Evolutionary conservation across 1,140 invertebrate genomes (phyloP), one percentile per base, ranked within the genome.

Genomic region (Habropoda laboriosa): DNA sequence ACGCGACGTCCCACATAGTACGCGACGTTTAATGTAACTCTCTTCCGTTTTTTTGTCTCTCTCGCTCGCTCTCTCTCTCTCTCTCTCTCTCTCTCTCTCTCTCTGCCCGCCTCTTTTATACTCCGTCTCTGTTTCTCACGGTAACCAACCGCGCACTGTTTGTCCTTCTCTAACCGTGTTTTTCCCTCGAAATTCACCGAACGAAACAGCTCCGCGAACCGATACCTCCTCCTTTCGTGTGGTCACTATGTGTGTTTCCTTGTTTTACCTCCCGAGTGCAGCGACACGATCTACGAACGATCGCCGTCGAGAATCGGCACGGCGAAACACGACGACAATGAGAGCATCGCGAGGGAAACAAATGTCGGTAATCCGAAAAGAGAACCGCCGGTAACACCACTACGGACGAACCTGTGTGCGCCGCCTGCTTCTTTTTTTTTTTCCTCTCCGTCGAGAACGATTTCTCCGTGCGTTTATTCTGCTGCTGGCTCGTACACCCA

Each of bases 1-100:
- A 73, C 80, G 80, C 86, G 81, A 88, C 86, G 89, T 88, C 80
- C 89, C 89, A 88, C 90, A 86, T 86, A 86, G 73, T 81, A 79
- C 58, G 32, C 71, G 47, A 45, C 77, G 47, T 74, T 60, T 49
- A 74, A 68, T 51, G 38, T 47, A 51, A 51, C 57, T 53, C 82
- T 85, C 60, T 51, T 81, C 72, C 83, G 81, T 86, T 83, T 72
- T 49, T 51, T 61, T 32, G 35, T 74, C 60, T 51, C 42, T 60
- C 64, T 68, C 16, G 53, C 12, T 60, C 42, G 27, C 42, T 66
- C 45, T 55, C 57, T 42, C 24, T 66, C 42, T 38, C 2, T 47
- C 61, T n/a, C 60, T 32, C 0, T 18, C 30, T 57, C n/a, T 32
- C 18, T 45, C 27, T 40, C 45, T 45, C 30, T 42, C n/a, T 63